These are phyloP conservation scores for Apodemus speciosus DNA, from an alignment of 2,113 vertebrate genomes.

Conservation along the genomic window DNA sequence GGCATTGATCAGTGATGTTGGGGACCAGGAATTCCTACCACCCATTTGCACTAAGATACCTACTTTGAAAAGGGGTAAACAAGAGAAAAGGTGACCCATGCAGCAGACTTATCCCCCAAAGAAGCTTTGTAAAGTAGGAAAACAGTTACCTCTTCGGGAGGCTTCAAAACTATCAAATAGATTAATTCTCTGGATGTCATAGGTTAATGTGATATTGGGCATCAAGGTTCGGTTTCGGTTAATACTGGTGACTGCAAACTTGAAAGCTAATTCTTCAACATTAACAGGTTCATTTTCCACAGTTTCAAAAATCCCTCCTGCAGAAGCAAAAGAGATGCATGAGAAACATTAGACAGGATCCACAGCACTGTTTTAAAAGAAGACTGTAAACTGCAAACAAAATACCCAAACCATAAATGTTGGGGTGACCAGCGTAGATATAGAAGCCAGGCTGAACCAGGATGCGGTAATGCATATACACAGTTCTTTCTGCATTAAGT, in stretches of 20 bases:
- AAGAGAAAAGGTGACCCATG: conserved; percentile 17
- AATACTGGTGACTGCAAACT: conserved; percentile 98
- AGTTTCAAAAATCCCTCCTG: conserved; percentile 99
- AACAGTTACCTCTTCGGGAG: conserved; percentile 93
- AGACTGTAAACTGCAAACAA: conserved; percentile 12
- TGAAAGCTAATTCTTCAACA: conserved; percentile 97
- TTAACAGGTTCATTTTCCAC: conserved; percentile 97
- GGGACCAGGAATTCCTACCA: neutral
- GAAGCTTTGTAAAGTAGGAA: conserved; percentile 62
- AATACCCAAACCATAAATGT: neutral
- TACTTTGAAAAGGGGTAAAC: neutral
- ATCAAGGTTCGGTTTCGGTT: conserved; percentile 97
- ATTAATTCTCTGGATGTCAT: conserved; percentile 99
- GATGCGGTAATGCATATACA: neutral
- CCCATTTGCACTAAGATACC: conserved; percentile 25
- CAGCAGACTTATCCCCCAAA: conserved; percentile 19
- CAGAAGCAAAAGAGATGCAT: conserved; percentile 80
- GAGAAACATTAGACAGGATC: conserved; percentile 70
- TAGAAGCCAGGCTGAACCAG: neutral
- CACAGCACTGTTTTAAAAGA: neutral
- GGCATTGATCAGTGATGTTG: conserved; percentile 3
- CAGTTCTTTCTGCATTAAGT: neutral
- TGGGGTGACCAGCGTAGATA: neutral
- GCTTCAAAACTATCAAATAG: conserved; percentile 98
- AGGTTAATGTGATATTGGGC: conserved; percentile 98